Conservation (phyloP, 2,797 vertebrate species). For the Botia almorhae region DNA sequence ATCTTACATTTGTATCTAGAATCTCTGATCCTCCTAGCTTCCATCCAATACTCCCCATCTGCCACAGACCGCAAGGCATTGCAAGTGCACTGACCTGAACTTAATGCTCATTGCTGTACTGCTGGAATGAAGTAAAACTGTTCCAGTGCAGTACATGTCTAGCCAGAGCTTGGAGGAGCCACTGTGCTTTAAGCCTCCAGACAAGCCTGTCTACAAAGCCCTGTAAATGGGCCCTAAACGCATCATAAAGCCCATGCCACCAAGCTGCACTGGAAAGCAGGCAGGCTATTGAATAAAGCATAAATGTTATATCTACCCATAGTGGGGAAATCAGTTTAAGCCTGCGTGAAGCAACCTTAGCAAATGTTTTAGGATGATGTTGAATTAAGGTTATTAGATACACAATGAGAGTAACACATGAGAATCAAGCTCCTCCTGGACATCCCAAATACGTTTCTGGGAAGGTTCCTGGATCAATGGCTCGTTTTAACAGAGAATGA, state of each 20-base stretch:
- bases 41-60: constrained; percentile 38
- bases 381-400: constrained; percentile 18
- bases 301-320: constrained; percentile 23
- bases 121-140: constrained; percentile 59
- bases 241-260: constrained; percentile 27
- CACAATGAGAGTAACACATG: background rate
- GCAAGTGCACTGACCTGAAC: constrained; percentile 69
- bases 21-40: constrained; percentile 21
- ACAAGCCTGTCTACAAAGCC: constrained; percentile 47
- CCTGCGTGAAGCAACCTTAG: constrained; percentile 11
- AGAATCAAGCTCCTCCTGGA: background rate
- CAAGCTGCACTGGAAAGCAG: background rate
- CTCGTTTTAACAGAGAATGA: constrained; percentile 9
- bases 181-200: constrained; percentile 60
- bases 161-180: constrained; percentile 59
- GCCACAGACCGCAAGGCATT: constrained; percentile 49
- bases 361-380: constrained; percentile 11
- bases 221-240: constrained; percentile 48
- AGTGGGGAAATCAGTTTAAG: constrained; percentile 23
- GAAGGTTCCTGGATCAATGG: background rate
- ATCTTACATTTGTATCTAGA: constrained; percentile 40
- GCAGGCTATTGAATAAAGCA: constrained; percentile 15
- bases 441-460: constrained; percentile 2
- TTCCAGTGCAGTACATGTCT: constrained; percentile 55
- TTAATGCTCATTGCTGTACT: constrained; percentile 60